Conservation (phyloP, 92 coral and sea anemone genomes). For the Parazoanthus swiftii region DNA sequence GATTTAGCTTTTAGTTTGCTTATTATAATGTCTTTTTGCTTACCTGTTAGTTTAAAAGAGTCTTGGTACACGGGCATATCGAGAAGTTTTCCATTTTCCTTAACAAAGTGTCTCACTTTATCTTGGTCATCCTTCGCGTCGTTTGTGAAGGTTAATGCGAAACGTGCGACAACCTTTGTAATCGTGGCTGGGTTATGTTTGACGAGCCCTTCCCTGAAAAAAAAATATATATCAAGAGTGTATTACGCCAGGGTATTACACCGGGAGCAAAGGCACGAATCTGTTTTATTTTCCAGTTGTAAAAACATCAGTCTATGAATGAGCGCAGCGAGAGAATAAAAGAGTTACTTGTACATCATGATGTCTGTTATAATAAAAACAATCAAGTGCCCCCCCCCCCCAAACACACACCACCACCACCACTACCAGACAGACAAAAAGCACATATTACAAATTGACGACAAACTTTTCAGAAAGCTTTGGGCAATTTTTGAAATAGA, state of each 20-base stretch:
- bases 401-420: too few species aligned
- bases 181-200: slow-evolving; percentile 86
- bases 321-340: background rate
- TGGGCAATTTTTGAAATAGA: too few species aligned
- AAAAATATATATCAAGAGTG: background rate
- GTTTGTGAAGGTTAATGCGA: slow-evolving; percentile 74
- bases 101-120: slow-evolving; percentile 55
- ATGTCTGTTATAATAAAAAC: too few species aligned
- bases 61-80: slow-evolving; percentile 91
- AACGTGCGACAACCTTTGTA: slow-evolving; percentile 85
- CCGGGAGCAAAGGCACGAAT: too few species aligned
- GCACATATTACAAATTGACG: too few species aligned
- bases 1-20: too few species aligned
- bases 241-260: too few species aligned
- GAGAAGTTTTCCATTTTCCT: slow-evolving; percentile 64
- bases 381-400: too few species aligned
- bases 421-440: too few species aligned
- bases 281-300: background rate
- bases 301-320: background rate
- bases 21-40: background rate
- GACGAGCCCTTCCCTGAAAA: slow-evolving; percentile 74
- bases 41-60: slow-evolving; percentile 78
- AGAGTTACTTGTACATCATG: too few species aligned
- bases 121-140: slow-evolving; percentile 56
- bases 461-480: background rate